Percentiles rank a stretch among this genome's conserved stretches.
phyloP scores from a whole-genome alignment of 2,888 invertebrate genomes.

The Xestia xanthographa region DNA sequence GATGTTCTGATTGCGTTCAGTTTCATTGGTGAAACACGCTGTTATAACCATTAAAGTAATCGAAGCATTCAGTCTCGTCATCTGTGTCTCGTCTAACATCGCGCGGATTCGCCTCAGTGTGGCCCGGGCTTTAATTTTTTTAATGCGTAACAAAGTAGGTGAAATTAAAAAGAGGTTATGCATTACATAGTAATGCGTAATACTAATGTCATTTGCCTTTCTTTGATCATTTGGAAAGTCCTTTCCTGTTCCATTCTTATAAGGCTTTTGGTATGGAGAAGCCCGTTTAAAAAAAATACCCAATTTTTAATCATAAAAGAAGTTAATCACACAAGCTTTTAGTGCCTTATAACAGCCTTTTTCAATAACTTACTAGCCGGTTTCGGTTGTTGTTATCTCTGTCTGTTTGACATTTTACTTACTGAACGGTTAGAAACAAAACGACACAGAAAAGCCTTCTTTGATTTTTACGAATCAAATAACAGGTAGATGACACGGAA shows the following conservation, averaged over 20 bases:
- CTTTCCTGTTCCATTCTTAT: neutral
- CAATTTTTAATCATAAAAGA: neutral
- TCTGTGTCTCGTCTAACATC: neutral
- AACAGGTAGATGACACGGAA: no score
- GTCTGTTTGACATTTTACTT: no score
- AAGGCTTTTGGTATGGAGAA: neutral
- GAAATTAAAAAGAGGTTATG: conserved; percentile 4
- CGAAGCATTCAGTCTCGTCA: neutral
- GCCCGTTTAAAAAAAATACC: neutral
- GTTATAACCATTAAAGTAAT: neutral
- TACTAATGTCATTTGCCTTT: neutral
- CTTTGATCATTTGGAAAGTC: neutral
- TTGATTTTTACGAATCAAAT: no score
- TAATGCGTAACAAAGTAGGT: neutral
- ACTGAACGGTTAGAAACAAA: no score
- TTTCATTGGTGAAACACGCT: neutral
- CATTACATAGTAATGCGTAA: neutral
- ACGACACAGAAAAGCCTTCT: no score
- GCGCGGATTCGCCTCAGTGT: neutral
- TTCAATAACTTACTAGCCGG: no score
- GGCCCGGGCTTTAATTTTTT: neutral
- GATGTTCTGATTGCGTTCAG: neutral
- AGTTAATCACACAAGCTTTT: neutral
- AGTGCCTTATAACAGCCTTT: neutral
- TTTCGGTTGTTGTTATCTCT: no score